phyloP scores from a whole-genome alignment of 1,140 invertebrate genomes.

The Drosophila melanogaster region DNA sequence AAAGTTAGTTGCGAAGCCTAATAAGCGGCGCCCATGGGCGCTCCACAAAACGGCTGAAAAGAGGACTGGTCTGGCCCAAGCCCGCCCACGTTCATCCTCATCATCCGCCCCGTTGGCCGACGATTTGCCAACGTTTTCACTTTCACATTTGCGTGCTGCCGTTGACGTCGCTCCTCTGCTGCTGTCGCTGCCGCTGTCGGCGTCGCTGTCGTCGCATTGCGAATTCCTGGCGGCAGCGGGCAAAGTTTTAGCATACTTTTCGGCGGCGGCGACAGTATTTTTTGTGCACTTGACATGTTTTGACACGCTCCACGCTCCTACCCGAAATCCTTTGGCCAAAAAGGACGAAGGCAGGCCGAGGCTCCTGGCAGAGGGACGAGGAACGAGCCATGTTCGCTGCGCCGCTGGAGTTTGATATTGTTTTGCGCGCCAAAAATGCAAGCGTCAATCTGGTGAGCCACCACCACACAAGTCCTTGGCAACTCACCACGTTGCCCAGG shows the following conservation, averaged over 20 bases:
- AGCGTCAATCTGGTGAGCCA: conserved; percentile 65
- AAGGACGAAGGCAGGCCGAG: background rate
- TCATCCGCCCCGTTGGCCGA: conserved; percentile 55
- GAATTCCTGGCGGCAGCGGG: conserved; percentile 58
- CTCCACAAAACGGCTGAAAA: conserved; percentile 1
- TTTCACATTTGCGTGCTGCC: conserved; percentile 53
- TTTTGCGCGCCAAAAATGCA: conserved; percentile 75
- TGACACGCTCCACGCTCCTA: conserved; percentile 61
- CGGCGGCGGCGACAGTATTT: conserved; percentile 75
- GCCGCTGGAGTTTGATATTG: conserved; percentile 69
- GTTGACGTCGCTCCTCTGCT: conserved; percentile 9
- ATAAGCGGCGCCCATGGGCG: conserved; percentile 38
- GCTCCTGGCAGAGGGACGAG: background rate
- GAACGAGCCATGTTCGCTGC: conserved; percentile 52
- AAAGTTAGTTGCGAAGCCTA: conserved; percentile 48
- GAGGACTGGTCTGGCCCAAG: background rate
- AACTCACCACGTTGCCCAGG: conserved; percentile 70
- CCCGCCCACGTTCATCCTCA: conserved; percentile 9
- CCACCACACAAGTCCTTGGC: conserved; percentile 14
- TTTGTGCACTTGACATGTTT: conserved; percentile 81
- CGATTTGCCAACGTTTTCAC: conserved; percentile 66
- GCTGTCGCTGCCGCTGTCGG: conserved; percentile 8
- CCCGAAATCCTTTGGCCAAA: background rate
- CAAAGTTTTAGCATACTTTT: conserved; percentile 72
- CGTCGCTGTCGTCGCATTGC: conserved; percentile 64